Evolutionary conservation across 2,797 vertebrate species (phyloP).

Genomic region (Silurus aristotelis): DNA sequence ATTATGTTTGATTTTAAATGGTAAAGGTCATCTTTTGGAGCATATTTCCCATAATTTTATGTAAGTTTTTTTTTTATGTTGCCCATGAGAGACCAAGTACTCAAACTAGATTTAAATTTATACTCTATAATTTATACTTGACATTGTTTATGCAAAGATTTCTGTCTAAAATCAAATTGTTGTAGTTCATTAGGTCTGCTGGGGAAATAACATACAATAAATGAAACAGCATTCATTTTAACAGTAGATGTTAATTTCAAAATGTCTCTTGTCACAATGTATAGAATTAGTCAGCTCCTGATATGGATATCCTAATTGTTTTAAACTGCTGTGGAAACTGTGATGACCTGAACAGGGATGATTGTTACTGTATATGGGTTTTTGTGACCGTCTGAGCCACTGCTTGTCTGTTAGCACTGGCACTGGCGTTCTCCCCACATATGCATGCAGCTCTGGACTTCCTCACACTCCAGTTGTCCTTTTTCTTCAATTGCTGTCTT

Average conservation of each 20-base stretch:
- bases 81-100: constrained; percentile 33
- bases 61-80: constrained; percentile 39
- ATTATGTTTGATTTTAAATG: constrained; percentile 47
- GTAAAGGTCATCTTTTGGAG: constrained; percentile 30
- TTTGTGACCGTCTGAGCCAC: constrained; percentile 14
- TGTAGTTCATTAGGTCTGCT: constrained; percentile 2
- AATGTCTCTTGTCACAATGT: constrained; percentile 8
- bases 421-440: constrained; percentile 29
- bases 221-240: neutral
- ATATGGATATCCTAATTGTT: constrained; percentile 21
- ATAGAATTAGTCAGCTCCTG: constrained; percentile 10
- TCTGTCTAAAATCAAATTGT: neutral
- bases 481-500: constrained; percentile 24
- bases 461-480: constrained; percentile 47
- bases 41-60: constrained; percentile 51
- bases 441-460: constrained; percentile 45
- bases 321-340: constrained; percentile 27
- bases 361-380: constrained; percentile 51
- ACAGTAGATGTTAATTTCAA: neutral
- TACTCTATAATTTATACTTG: constrained; percentile 20
- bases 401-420: constrained; percentile 43
- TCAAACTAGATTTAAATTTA: constrained; percentile 30
- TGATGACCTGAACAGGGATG: constrained; percentile 22
- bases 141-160: constrained; percentile 11
- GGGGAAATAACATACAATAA: neutral